Evolutionary conservation across 2,797 vertebrate genomes (phyloP), one percentile per base, ranked within the genome.

Genomic region (Fundulus diaphanus): DNA sequence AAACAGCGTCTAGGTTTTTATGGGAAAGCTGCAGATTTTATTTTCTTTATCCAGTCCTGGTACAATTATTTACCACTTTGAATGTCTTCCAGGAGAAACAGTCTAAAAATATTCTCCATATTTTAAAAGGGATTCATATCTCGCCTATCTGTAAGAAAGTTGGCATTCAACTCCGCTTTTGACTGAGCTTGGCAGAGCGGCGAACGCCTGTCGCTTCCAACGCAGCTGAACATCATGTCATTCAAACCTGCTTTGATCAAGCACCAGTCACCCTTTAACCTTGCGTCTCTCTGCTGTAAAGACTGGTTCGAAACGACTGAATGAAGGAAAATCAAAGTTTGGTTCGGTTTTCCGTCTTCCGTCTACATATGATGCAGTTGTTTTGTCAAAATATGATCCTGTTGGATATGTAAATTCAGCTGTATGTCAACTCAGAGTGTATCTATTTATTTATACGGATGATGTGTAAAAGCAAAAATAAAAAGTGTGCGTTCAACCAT

Each of bases 41-140:
- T 72, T 71, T 46, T 42, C 52, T 20, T 24, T 52, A 46, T 59
- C 40, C 54, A 33, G 57, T 42, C 31, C 51, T 63, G 54, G 72
- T 80, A 42, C 42, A 80, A 49, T 48, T 68, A 63, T 57, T 72
- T 67, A 57, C 37, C 31, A 57, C 63, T 40, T 24, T 9, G 51
- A 73, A 48, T 37, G 37, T 24, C 40, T 81, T 73, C 70, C 40
- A 74, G 67, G 72, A 67, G 31, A 71, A 13, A 31, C 18, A 46
- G 33, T 65, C 51, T 70, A 70, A 73, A 80, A 77, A 73, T 77
- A 72, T 72, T 73, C 49, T 35, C 37, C 48, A 54, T 65, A 66
- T 42, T 70, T 67, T 73, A 57, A 73, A 73, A 54, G 40, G n/a
- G 40, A 61, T 70, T 77, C 44, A 48, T 59, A 66, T 77, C 42